Base-by-base conservation (phyloP, 2,888 invertebrate genomes). In the Thecocarcelia acutangulata region DNA sequence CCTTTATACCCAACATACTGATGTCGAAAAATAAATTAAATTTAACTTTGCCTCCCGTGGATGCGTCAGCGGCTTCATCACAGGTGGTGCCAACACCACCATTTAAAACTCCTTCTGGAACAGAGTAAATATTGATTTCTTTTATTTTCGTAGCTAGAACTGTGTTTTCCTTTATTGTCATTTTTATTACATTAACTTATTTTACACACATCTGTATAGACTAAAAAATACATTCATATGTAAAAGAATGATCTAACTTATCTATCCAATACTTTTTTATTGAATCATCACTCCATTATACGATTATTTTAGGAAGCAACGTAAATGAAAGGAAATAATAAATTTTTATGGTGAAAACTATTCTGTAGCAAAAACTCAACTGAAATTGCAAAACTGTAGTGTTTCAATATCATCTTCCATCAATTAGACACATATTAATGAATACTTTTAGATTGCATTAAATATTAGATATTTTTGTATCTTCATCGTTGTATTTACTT, bases 21-120 rank as follows among this genome's bases (percentile, higher is more conserved):
- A 56, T 97, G 96, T 97, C 97, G 87, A 97, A 97, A 91, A 97
- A 97, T 91, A 97, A 97, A 92, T 92, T 97, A 87, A 97, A 97
- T 90, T 92, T 97, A 91, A 97, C 97, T 89, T 92, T 97, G 89
- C 97, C 97, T 87, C 96, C 97, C 88, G 96, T 97, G 85, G 97
- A 96, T 91, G 92, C 93, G 78, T 92, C 92, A 84, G 92, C 92
- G 76, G 91, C 91, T 75, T 92, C 92, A 54, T 91, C 92, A 83
- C 92, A 92, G 83, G 93, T 93, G 85, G 88, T 90, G 66, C 92
- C 92, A 44, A 89, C 92, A 50, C 91, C 92, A 56, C 90, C 91
- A 46, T 91, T 91, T 74, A 90, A 91, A 85, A 90, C 90, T 50
- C 90, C 90, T 81, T 91, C 91, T 37, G 90, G 91, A 86, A 90